Base-by-base conservation (phyloP, 2,797 vertebrate genomes). In the Chaenodraco wilsoni region DNA sequence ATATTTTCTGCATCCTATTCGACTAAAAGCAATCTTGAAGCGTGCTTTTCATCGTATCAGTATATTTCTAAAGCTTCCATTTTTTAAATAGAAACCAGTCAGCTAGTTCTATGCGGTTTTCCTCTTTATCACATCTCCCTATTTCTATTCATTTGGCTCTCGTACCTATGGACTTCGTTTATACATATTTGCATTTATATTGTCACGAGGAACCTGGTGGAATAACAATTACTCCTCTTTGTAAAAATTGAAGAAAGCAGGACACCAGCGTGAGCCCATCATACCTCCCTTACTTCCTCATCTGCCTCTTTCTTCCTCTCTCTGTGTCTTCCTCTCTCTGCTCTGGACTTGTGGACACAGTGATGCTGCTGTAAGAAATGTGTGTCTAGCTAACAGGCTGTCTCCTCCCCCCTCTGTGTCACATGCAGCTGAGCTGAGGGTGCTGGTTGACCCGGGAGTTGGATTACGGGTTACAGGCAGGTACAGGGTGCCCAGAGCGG, bases 131-230 rank as follows among this genome's bases (percentile, higher is more conserved):
- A 40, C 65, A 58, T 50, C 50, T 71, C 33, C 23, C 33, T 71
- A 40, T 87, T 87, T 72, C 57, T 72, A 79, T 87, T 82, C 56
- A 83, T 82, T 89, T 75, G 52, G 52, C 69, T 84, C 52, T 58
- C 15, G 17, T 81, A 84, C 33, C 74, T 65, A 75, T 78, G 40
- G 64, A 74, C 54, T 76, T 79, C 43, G 17, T 89, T 90, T 87
- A 80, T 65, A 74, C 44, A 52, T 89, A 90, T 91, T 91, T 88
- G 88, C 88, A 89, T 90, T 89, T 92, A 90, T 89, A 90, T 86
- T 89, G 84, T 90, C 19, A 62, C 66, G 63, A 43, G 54, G 55
- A 85, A 81, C 69, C 72, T 56, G 52, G 23, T 58, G 50, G 84
- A 90, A 91, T 89, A 65, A 81, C 75, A 90, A 89, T 83, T 78